phyloP scores from a whole-genome alignment of 1,140 invertebrate genomes.

The Platorchestia sp. region DNA sequence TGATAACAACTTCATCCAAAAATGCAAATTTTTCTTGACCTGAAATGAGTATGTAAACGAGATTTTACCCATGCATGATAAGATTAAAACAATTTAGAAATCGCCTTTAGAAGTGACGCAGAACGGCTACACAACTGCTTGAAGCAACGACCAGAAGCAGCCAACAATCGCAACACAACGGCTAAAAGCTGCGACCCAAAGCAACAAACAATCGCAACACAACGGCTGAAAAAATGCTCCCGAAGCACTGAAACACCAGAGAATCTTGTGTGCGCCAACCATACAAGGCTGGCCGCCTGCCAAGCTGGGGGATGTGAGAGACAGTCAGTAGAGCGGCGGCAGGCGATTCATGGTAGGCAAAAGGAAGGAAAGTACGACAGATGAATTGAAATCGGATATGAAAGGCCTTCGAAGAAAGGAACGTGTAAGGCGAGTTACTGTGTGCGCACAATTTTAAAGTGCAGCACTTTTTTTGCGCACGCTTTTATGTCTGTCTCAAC shows the following conservation, averaged over 20 bases:
- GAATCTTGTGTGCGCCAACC: constrained; percentile 26
- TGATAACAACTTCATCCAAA: neutral
- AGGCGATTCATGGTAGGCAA: neutral
- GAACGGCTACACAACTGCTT: neutral
- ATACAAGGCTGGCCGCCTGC: neutral
- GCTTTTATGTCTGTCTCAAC: neutral
- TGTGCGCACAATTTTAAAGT: neutral
- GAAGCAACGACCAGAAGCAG: neutral
- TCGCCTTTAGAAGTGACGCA: neutral
- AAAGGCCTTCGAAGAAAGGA: constrained; percentile 18
- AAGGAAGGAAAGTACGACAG: neutral
- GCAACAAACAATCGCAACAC: constrained; percentile 8
- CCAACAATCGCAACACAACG: too few species aligned
- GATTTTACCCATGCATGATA: neutral
- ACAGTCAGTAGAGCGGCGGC: neutral
- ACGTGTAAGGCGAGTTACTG: neutral
- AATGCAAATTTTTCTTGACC: neutral
- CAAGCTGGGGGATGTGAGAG: constrained; percentile 20
- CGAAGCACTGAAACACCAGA: constrained; percentile 33
- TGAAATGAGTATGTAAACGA: neutral
- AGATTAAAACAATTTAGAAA: neutral
- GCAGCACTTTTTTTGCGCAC: neutral
- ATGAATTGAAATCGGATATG: constrained; percentile 27
- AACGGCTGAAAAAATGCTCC: neutral
- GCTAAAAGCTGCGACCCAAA: neutral